Evolutionary conservation across 2,113 vertebrate genomes (phyloP), one percentile per base, ranked within the genome.

Genomic region (Mustela lutreola): DNA sequence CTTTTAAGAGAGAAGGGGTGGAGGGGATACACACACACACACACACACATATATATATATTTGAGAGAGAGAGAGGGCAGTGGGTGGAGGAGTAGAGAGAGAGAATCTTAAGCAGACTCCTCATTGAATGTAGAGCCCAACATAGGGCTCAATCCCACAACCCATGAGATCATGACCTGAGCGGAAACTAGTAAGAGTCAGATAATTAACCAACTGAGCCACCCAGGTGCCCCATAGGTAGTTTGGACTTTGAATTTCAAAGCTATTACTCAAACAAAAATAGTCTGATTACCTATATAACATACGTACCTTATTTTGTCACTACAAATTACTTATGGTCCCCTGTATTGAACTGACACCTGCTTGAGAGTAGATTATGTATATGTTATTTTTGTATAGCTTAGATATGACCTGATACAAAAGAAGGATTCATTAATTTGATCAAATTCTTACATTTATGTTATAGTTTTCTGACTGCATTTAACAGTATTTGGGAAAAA

Each of bases 241-340:
- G 5, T 93, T 93, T 76, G 48, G 85, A 36, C 15, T 48, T 91
- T 89, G 75, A 76, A 76, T 76, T 96, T 78, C 78, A 89, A 94
- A 82, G 36, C n/a, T 71, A 71, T 33, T 95, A 79, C 60, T 95
- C 89, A 85, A 63, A 85, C 21, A 94, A 96, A 95, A 80, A 4
- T 24, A 70, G 10, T 73, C 36, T 65, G 63, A 50, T 80, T 75
- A 36, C 78, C 4, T 24, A 62, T 6, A 48, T 12, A 56, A 60
- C 9, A 21, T 39, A 87, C 12, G 50, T 70, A 1, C 19, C 9
- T 11, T 53, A 58, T 71, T 94, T 79, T 60, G 42, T 70, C 56
- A 78, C 33, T 79, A 58, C 7, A 81, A 31, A 84, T 71, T 63
- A 8, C 3, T 11, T 70, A 31, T 89, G 16, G 31, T 28, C 76